A percentile compares a stretch with the other conserved stretches of the same genome.
Evolutionary conservation across 2,888 invertebrate species (phyloP).

Genomic region (Macaria notata): DNA sequence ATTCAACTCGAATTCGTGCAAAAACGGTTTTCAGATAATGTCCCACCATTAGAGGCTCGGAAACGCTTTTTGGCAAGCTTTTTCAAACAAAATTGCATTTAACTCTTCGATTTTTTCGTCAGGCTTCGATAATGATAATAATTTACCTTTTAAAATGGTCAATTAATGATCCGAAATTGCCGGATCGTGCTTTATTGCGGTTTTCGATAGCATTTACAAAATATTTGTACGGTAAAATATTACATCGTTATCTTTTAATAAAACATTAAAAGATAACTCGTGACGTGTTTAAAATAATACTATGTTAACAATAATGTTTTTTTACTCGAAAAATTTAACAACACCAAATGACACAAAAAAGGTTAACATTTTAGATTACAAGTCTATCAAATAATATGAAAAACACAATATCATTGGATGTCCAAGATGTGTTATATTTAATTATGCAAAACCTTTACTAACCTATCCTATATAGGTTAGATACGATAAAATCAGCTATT

Average conservation of each 20-base stretch:
- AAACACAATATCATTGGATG: too few species aligned
- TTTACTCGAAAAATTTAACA: too few species aligned
- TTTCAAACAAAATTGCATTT: conserved; percentile 43
- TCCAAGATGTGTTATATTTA: too few species aligned
- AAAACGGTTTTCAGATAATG: conserved; percentile 72
- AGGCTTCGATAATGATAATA: conserved; percentile 43
- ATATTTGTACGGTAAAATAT: not conserved
- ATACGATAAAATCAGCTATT: not conserved
- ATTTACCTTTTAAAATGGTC: conserved; percentile 34
- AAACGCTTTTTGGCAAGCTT: conserved; percentile 60
- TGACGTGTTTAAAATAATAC: too few species aligned
- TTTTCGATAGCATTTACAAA: conserved; percentile 23
- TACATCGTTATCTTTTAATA: too few species aligned
- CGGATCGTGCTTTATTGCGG: conserved; percentile 35
- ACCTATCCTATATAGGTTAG: too few species aligned
- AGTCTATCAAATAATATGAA: too few species aligned
- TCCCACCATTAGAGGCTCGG: conserved; percentile 65
- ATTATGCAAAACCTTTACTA: too few species aligned
- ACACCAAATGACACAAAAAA: too few species aligned
- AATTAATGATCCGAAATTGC: conserved; percentile 37
- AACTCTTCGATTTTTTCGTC: conserved; percentile 39
- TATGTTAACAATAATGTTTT: too few species aligned
- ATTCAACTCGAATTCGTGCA: conserved; percentile 64
- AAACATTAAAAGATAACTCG: too few species aligned
- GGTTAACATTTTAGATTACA: too few species aligned